Percentiles rank a stretch among this genome's conserved stretches.
phyloP scores from a whole-genome alignment of 2,113 vertebrate species.

The Gymnobelideus leadbeateri region DNA sequence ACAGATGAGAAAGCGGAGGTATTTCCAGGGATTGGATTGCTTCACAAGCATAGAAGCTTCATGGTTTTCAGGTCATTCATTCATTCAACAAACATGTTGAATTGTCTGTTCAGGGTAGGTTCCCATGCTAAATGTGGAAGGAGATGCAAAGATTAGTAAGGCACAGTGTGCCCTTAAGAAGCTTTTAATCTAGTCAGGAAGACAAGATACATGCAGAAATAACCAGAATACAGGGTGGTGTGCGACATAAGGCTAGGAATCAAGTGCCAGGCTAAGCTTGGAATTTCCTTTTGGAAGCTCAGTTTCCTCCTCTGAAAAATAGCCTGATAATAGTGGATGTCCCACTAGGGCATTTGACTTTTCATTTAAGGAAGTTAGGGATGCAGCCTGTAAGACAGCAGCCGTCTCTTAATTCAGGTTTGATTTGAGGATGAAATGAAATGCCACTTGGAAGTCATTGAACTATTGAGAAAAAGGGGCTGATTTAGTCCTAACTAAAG shows the following conservation, averaged over 20 bases:
- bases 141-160: neutral
- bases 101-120: neutral
- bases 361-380: neutral
- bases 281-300: neutral
- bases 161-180: neutral
- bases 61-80: neutral
- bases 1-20: neutral
- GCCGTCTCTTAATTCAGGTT: neutral
- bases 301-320: neutral
- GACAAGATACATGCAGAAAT: neutral
- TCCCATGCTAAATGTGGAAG: neutral
- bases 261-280: neutral
- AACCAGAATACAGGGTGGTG: neutral
- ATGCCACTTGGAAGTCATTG: neutral
- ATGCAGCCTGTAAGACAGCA: neutral
- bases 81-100: neutral
- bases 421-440: neutral
- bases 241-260: neutral
- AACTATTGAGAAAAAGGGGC: neutral
- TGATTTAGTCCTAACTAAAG: neutral
- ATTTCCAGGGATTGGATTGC: neutral
- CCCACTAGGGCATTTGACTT: neutral
- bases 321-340: neutral
- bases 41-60: neutral
- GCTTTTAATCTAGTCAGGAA: neutral